Conservation (phyloP, 2,888 invertebrate genomes). For the Lagria hirta region DNA sequence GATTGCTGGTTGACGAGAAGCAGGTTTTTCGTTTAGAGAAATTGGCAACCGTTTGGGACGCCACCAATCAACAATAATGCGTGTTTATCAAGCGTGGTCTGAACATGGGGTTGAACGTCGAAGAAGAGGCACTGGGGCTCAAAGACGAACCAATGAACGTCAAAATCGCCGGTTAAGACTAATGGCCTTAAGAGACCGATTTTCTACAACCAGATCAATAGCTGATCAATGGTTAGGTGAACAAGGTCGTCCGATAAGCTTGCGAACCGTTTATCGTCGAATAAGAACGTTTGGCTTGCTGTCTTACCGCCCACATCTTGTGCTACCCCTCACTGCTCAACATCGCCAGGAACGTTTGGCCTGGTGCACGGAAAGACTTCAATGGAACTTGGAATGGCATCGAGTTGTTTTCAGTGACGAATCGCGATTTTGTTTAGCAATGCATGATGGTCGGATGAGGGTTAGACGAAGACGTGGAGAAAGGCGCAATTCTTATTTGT, state of each 20-base stretch:
- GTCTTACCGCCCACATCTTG: conserved; percentile 2
- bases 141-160: conserved; percentile 4
- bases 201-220: conserved; percentile 2
- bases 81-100: no score
- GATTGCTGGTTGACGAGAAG: no score
- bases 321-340: conserved; percentile 7
- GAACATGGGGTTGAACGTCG: no score
- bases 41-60: no score
- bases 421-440: not conserved
- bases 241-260: not conserved
- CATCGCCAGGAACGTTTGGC: not conserved
- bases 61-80: no score
- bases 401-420: not conserved
- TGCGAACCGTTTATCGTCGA: not conserved
- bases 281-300: conserved; percentile 4
- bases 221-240: conserved; percentile 10
- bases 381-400: conserved; percentile 3
- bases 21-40: no score
- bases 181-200: conserved; percentile 14
- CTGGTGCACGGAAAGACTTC: conserved; percentile 3
- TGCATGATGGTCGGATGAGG: not conserved
- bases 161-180: conserved; percentile 20
- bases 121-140: conserved; percentile 9
- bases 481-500: conserved; percentile 1
- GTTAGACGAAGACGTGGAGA: not conserved